Evolutionary conservation across 2,113 vertebrate species (phyloP), one percentile per base, ranked within the genome.

Genomic region (Himantopus leucocephalus): DNA sequence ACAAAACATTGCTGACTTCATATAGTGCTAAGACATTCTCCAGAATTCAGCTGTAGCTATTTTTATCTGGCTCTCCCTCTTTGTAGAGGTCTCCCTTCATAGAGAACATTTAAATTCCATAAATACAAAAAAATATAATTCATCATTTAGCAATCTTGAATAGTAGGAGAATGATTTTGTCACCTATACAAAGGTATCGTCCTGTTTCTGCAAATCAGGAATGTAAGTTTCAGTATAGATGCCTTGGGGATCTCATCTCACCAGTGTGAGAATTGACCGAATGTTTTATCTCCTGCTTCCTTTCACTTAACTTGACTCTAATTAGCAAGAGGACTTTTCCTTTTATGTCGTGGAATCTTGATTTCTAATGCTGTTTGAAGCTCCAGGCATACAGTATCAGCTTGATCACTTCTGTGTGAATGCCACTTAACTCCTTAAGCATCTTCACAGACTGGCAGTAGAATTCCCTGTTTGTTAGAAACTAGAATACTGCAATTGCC

Each of bases 321-420:
- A 93, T 94, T 92, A 97, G 75, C 84, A 92, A 85, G 84, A 82
- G 56, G 48, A 59, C n/a, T 90, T 92, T 50, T 52, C 37, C 55
- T 96, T 96, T 96, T 78, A 78, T 96, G 48, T 67, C 43, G 43
- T 52, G n/a, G 73, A 87, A 91, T 34, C 56, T 91, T 82, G 52
- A 91, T 97, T 95, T 95, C 48, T 82, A 78, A 94, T 88, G 84
- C 84, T 64, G 30, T 95, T 97, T 85, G 84, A 96, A 96, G 81
- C 93, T 87, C 35, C 48, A 85, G 81, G 60, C 77, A 48, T 89
- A 78, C 55, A 67, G 37, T 74, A 71, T 89, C 80, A 95, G 70
- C 53, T 95, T 75, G 60, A 75, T 89, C 86, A 68, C 56, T 96
- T 87, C 80, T 81, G 27, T 80, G 30, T 81, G 73, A 81, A 77